phyloP scores from a whole-genome alignment of 1,140 invertebrate species.

The Elymnias hypermnestra region DNA sequence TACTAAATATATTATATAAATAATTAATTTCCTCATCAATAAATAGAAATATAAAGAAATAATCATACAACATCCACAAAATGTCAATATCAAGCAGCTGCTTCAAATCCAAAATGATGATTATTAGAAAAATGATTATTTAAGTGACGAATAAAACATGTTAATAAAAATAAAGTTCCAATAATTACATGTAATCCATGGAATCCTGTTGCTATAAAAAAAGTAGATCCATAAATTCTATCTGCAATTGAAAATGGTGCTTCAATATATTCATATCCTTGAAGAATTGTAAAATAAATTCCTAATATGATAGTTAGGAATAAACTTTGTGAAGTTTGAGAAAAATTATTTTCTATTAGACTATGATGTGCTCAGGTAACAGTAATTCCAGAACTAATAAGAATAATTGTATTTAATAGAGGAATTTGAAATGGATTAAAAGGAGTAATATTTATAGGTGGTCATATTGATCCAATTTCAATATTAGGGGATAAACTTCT shows the following conservation, averaged over 20 bases:
- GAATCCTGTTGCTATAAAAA: slow-evolving; percentile 85
- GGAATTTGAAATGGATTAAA: too few species aligned
- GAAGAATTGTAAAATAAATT: slow-evolving; percentile 19
- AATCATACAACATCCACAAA: slow-evolving; percentile 86
- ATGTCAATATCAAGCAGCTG: slow-evolving; percentile 84
- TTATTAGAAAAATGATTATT: slow-evolving; percentile 76
- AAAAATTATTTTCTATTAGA: too few species aligned
- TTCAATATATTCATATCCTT: slow-evolving; percentile 29
- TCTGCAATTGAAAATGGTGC: slow-evolving; percentile 74
- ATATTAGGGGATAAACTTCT: slow-evolving; percentile 21
- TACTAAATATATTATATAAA: slow-evolving; percentile 77
- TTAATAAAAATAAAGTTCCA: slow-evolving; percentile 79
- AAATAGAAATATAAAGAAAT: too few species aligned
- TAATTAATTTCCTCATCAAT: neutral
- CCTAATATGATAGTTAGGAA: slow-evolving; percentile 2
- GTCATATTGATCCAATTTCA: slow-evolving; percentile 16
- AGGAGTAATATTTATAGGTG: too few species aligned
- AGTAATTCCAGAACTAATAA: too few species aligned
- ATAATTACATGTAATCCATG: slow-evolving; percentile 85
- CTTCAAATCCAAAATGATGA: slow-evolving; percentile 84
- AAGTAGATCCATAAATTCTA: slow-evolving; percentile 80
- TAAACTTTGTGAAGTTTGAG: too few species aligned
- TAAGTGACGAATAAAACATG: slow-evolving; percentile 74
- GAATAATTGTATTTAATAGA: too few species aligned
- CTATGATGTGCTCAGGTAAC: too few species aligned